Conservation (phyloP, 2,888 invertebrate genomes). For the Pseudeuparius sepicola region DNA sequence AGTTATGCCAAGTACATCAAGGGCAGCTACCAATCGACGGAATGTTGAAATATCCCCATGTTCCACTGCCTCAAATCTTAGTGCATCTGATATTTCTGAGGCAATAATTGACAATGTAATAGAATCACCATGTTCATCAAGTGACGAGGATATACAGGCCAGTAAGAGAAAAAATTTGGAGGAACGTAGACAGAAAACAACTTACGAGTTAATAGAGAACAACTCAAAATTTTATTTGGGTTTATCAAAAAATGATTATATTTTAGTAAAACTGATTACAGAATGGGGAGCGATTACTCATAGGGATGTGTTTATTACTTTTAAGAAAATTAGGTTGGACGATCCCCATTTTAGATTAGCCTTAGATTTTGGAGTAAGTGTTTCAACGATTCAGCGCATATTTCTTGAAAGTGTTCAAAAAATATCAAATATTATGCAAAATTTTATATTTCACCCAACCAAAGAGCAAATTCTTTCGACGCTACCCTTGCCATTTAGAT, state of each 20-base stretch:
- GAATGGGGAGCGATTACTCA: background rate
- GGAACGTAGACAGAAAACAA: no score
- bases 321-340: slow-evolving; percentile 3
- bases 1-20: no score
- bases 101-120: no score
- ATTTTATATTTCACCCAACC: slow-evolving; percentile 1
- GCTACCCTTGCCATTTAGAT: slow-evolving; percentile 2
- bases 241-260: background rate
- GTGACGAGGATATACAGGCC: no score
- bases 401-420: slow-evolving; percentile 1
- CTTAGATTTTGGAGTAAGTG: slow-evolving; percentile 3
- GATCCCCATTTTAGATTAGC: background rate
- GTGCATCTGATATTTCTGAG: no score
- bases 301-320: background rate
- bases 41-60: no score
- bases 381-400: background rate
- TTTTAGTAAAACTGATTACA: background rate
- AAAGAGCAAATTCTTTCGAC: background rate
- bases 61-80: no score
- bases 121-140: no score
- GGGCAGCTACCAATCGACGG: no score
- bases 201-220: slow-evolving; percentile 4
- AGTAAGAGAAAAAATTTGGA: no score
- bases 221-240: slow-evolving; percentile 1
- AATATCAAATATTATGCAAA: slow-evolving; percentile 3